Evolutionary conservation across 37 sponge, comb jelly and placozoan species (phyloP), one percentile per base, ranked within the genome.

Genomic region (Agelas oroides): DNA sequence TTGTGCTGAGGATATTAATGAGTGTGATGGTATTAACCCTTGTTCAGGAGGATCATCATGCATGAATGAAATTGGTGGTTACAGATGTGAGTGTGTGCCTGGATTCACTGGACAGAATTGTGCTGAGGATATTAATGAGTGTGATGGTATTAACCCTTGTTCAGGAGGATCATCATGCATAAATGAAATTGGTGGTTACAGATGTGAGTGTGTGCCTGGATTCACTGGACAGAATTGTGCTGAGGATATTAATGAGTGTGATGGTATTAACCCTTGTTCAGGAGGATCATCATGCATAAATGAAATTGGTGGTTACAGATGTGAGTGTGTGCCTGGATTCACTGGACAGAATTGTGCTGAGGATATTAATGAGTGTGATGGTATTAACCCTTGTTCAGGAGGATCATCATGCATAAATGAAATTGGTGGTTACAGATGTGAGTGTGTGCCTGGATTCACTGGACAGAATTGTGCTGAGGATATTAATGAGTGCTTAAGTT

Each of bases 191-290:
- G n/a, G n/a, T n/a, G n/a, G n/a, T n/a, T n/a, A n/a, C n/a, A n/a
- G n/a, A n/a, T n/a, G n/a, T n/a, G n/a, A n/a, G n/a, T 94, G 94
- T 65, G 15, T 3, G 15, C 14, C 36, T 27, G 94, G 91, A 0
- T 87, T 57, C 59, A 75, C 80, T 37, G 94, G 88, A 19, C 2
- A 58, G 2, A 74, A 37, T 33, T 94, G 94, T 55, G 46, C 79
- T 21, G 41, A 24, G 1, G 53, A 89, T 34, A 61, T 64, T 2
- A 37, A 87, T 41, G 83, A 88, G 35, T 86, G 88, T 21, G 46
- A 46, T 46, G 36, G 36, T 8, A 13, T 76, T 40, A 70, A 65
- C 24, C 71, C 82, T 63, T 90, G 91, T 55, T 53, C 63, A 5
- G 71, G 65, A 65, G 73, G 73, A 25, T 86, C 81, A 0, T 80